These are phyloP conservation scores for Scleropages formosus DNA, from an alignment of 2,797 vertebrate species.

Conservation along the genomic window DNA sequence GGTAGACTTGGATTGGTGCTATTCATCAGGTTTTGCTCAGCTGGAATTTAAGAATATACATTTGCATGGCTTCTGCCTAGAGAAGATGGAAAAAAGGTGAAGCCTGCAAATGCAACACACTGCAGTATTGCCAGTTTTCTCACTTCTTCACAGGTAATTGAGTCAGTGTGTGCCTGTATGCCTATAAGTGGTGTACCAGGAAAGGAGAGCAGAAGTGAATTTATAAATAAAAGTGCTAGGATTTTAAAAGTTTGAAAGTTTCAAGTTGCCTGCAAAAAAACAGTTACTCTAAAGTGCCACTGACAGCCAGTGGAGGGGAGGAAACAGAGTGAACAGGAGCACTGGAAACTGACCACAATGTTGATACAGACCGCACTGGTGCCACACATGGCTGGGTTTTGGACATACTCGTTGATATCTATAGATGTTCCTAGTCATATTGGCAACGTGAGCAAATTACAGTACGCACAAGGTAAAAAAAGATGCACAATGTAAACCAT, in stretches of 20 bases:
- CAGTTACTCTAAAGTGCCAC: constrained; percentile 43
- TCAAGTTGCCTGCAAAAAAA: constrained; percentile 41
- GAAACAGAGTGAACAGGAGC: constrained; percentile 56
- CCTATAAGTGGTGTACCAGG: no score
- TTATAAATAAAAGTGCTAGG: no score
- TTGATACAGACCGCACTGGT: constrained; percentile 50
- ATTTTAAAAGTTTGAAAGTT: constrained; percentile 36
- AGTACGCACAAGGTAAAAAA: no score
- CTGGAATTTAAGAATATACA: no score
- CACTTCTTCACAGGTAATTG: no score
- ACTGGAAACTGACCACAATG: constrained; percentile 46
- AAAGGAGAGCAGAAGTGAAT: background rate
- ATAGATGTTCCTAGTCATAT: background rate
- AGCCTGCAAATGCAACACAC: constrained; percentile 23
- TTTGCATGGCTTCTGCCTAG: no score
- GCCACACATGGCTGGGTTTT: constrained; percentile 51
- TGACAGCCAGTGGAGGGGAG: constrained; percentile 51
- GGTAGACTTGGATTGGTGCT: no score
- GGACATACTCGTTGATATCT: constrained; percentile 61
- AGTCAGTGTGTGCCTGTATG: no score
- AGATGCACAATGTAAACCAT: background rate
- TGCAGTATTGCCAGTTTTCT: constrained; percentile 32
- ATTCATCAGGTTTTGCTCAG: no score
- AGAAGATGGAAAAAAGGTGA: no score
- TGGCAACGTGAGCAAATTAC: no score